Percentiles rank a stretch among this genome's conserved stretches.
These are phyloP conservation scores for Dryobota labecula DNA, from an alignment of 2,888 invertebrate species.

Conservation along the genomic window DNA sequence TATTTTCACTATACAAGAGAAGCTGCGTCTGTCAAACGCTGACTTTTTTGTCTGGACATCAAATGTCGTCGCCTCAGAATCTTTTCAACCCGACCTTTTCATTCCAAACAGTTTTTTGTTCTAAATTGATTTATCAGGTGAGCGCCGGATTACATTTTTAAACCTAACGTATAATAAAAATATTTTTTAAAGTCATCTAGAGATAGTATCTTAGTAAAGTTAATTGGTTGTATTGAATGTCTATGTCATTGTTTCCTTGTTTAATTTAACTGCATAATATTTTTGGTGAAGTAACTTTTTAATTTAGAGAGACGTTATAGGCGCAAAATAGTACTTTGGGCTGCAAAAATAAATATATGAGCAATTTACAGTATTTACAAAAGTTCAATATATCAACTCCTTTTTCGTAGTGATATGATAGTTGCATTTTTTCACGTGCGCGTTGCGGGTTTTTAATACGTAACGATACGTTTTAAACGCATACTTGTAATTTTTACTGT, in stretches of 20 bases:
- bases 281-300: constrained; percentile 28
- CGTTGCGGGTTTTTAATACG: no score
- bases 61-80: constrained; percentile 64
- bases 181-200: constrained; percentile 20
- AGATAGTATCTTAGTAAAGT: constrained; percentile 17
- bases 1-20: constrained; percentile 63
- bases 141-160: constrained; percentile 13
- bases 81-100: constrained; percentile 44
- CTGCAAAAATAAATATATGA: no score
- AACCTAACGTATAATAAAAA: constrained; percentile 13
- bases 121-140: constrained; percentile 42
- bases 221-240: constrained; percentile 36
- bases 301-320: constrained; percentile 14
- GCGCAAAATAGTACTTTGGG: no score
- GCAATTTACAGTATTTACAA: no score
- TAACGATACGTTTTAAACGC: constrained; percentile 12
- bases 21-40: constrained; percentile 68
- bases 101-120: constrained; percentile 43
- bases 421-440: no score
- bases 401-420: no score
- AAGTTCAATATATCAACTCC: no score
- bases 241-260: constrained; percentile 30
- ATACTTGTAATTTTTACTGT: constrained; percentile 19
- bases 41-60: constrained; percentile 67
- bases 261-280: constrained; percentile 1